phyloP scores from a whole-genome alignment of 2,113 vertebrate genomes.

The Philantomba maxwellii region DNA sequence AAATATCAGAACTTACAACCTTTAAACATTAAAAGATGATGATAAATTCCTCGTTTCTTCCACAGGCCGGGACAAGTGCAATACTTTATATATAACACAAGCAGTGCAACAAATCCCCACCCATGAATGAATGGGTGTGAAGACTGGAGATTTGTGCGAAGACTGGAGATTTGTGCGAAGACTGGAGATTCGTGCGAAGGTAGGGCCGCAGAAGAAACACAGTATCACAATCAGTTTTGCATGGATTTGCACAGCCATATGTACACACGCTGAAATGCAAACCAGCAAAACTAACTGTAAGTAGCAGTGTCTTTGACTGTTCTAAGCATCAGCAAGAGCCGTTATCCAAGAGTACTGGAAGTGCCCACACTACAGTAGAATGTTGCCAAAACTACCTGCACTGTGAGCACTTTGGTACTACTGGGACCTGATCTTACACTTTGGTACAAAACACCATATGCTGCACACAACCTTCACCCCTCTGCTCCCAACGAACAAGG shows the following conservation, averaged over 20 bases:
- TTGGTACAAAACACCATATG: neutral
- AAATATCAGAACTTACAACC: neutral
- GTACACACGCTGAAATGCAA: slow-evolving; percentile 90
- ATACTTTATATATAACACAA: slow-evolving; percentile 83
- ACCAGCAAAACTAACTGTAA: slow-evolving; percentile 94
- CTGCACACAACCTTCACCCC: neutral
- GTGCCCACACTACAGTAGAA: slow-evolving; percentile 98
- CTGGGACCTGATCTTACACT: slow-evolving; percentile 74
- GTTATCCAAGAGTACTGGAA: slow-evolving; percentile 89
- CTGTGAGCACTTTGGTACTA: slow-evolving; percentile 99
- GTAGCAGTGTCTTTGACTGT: slow-evolving; percentile 65
- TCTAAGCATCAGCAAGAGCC: slow-evolving; percentile 35
- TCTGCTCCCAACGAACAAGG: neutral
- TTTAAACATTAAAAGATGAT: slow-evolving; percentile 9
- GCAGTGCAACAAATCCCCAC: slow-evolving; percentile 89
- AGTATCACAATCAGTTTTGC: slow-evolving; percentile 90
- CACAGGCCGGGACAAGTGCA: slow-evolving; percentile 91
- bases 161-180: neutral
- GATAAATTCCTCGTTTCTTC: slow-evolving; percentile 80
- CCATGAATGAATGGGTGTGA: slow-evolving; percentile 79
- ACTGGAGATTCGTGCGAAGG: neutral
- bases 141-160: neutral
- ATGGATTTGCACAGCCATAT: slow-evolving; percentile 95
- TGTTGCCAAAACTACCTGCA: slow-evolving; percentile 91
- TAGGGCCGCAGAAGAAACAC: slow-evolving; percentile 17